Percentiles rank a stretch among this genome's conserved stretches.
phyloP scores from a whole-genome alignment of 2,888 invertebrate species.

The Dicyrtoma fusca region DNA sequence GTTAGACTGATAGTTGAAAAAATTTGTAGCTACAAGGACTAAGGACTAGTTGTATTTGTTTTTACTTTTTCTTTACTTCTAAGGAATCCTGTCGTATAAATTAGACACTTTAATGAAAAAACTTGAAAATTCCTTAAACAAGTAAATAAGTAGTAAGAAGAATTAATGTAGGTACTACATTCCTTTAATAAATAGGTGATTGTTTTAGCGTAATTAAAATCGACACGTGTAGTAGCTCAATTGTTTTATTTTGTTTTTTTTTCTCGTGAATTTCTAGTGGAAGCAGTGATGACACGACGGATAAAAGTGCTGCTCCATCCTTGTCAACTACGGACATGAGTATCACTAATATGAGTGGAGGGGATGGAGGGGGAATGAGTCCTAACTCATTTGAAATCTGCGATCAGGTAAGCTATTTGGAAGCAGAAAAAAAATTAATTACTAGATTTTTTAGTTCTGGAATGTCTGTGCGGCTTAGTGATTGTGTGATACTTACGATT shows the following conservation, averaged over 20 bases:
- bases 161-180: no score
- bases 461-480: no score
- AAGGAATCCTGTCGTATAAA: no score
- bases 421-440: neutral
- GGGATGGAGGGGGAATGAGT: conserved; percentile 30
- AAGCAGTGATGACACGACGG: conserved; percentile 65
- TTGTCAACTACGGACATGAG: conserved; percentile 55
- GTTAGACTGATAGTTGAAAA: no score
- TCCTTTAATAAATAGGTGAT: neutral
- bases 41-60: no score
- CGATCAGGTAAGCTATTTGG: conserved; percentile 56
- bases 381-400: conserved; percentile 47
- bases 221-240: neutral
- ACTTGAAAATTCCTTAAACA: neutral
- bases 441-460: no score
- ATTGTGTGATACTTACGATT: no score
- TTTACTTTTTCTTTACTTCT: no score
- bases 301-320: conserved; percentile 55
- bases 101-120: no score
- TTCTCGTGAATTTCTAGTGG: conserved; percentile 60
- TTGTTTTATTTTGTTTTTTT: conserved; percentile 16
- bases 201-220: neutral
- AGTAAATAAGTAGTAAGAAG: neutral
- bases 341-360: conserved; percentile 39
- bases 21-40: no score